A percentile compares a stretch with the other conserved stretches of the same genome.
These are phyloP conservation scores for Globia sparganii DNA, from an alignment of 2,888 invertebrate genomes.

Conservation along the genomic window DNA sequence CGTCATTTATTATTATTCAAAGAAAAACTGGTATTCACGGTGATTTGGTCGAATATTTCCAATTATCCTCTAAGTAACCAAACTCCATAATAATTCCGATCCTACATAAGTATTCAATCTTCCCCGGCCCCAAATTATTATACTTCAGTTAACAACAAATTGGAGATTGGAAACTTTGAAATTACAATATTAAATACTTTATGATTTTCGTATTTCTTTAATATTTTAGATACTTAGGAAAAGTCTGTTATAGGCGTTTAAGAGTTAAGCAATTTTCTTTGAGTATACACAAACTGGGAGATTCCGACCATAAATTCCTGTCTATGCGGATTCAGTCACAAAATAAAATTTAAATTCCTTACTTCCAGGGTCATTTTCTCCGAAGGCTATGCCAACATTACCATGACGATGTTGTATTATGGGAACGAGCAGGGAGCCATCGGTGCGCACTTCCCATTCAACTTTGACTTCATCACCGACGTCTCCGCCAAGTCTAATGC, in stretches of 20 bases:
- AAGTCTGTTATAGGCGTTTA: slow-evolving; percentile 3
- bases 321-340: background rate
- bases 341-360: background rate
- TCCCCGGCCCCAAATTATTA: slow-evolving; percentile 47
- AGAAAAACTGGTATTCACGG: slow-evolving; percentile 17
- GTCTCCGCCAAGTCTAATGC: slow-evolving; percentile 85
- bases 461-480: slow-evolving; percentile 91
- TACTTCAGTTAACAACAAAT: slow-evolving; percentile 49
- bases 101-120: slow-evolving; percentile 50
- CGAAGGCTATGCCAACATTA: slow-evolving; percentile 91
- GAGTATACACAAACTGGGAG: background rate
- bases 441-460: slow-evolving; percentile 92
- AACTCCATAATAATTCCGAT: slow-evolving; percentile 54
- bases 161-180: slow-evolving; percentile 52
- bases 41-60: slow-evolving; percentile 29
- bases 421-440: slow-evolving; percentile 82
- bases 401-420: slow-evolving; percentile 91
- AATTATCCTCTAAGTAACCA: slow-evolving; percentile 48
- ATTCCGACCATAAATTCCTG: background rate
- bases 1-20: background rate
- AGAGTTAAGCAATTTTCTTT: slow-evolving; percentile 10
- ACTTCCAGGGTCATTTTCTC: slow-evolving; percentile 89
- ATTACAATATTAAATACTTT: slow-evolving; percentile 47
- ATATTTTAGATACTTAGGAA: slow-evolving; percentile 25
- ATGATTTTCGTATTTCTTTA: slow-evolving; percentile 39